Conservation (phyloP, 1,140 invertebrate genomes). For the Phortica variegata region DNA sequence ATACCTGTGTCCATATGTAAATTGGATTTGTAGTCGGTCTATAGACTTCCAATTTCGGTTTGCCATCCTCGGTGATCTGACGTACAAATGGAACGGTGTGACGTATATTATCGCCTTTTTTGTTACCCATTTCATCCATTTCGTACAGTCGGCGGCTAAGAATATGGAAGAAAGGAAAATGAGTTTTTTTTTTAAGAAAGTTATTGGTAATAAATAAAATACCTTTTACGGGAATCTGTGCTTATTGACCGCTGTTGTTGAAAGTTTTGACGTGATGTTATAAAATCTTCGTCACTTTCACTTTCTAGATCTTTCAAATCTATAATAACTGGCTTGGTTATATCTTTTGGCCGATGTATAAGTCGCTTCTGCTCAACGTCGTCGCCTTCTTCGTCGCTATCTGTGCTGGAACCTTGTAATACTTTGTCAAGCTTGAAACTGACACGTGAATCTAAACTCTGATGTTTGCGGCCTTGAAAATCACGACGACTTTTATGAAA, state of each 20-base stretch:
- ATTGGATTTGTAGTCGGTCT: constrained; percentile 61
- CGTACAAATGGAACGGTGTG: constrained; percentile 63
- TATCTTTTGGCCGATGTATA: constrained; percentile 51
- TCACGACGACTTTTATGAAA: constrained; percentile 50
- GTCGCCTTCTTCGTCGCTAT: constrained; percentile 51
- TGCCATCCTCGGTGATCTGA: constrained; percentile 58
- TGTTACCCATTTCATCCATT: constrained; percentile 62
- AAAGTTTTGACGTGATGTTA: constrained; percentile 41
- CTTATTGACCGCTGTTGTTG: constrained; percentile 53
- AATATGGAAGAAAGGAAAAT: constrained; percentile 18
- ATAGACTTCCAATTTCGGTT: constrained; percentile 56
- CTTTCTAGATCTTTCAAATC: constrained; percentile 55
- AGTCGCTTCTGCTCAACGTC: constrained; percentile 50
- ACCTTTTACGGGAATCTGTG: constrained; percentile 56
- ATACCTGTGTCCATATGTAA: constrained; percentile 63
- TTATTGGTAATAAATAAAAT: too few species aligned
- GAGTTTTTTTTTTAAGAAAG: constrained; percentile 12
- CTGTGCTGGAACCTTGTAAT: constrained; percentile 46
- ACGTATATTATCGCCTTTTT: constrained; percentile 62
- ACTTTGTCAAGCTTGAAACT: constrained; percentile 54
- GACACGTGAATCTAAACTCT: constrained; percentile 52
- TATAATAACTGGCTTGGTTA: constrained; percentile 55
- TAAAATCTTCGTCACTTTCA: constrained; percentile 54
- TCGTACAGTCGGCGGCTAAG: constrained; percentile 58
- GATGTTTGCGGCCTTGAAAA: constrained; percentile 54